Percentiles rank a stretch among this genome's conserved stretches.
Conservation (phyloP, 2,113 vertebrate species). For the Mesoclemmys tuberculata region DNA sequence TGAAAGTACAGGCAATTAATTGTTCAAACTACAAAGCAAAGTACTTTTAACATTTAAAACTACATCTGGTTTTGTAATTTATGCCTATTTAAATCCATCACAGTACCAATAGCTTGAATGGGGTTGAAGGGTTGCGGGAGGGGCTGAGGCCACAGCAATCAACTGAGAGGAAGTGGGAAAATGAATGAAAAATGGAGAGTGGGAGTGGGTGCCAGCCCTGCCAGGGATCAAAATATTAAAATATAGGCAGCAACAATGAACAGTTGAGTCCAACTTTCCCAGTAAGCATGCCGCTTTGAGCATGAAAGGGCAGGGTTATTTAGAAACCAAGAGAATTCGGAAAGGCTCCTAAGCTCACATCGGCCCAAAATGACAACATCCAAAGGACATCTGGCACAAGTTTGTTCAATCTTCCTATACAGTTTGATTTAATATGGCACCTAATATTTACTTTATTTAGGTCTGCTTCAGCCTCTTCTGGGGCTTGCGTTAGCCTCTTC, state of each 20-base stretch:
- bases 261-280: too few relatives aligned
- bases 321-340: too few relatives aligned
- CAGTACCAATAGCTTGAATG: neutral
- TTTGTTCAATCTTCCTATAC: too few relatives aligned
- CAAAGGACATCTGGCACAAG: too few relatives aligned
- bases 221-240: neutral
- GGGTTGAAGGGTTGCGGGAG: neutral
- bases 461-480: too few relatives aligned
- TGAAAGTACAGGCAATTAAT: neutral
- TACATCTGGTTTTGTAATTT: neutral
- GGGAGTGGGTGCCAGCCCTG: neutral
- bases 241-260: neutral
- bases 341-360: too few relatives aligned
- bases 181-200: neutral
- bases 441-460: too few relatives aligned
- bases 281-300: too few relatives aligned
- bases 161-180: neutral
- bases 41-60: neutral
- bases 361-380: too few relatives aligned
- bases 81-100: neutral
- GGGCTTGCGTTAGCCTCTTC: too few relatives aligned
- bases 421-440: too few relatives aligned
- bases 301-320: too few relatives aligned
- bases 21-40: neutral
- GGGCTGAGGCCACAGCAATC: neutral